These are phyloP conservation scores for Caranx ignobilis DNA, from an alignment of 2,113 vertebrate species.

Conservation along the genomic window DNA sequence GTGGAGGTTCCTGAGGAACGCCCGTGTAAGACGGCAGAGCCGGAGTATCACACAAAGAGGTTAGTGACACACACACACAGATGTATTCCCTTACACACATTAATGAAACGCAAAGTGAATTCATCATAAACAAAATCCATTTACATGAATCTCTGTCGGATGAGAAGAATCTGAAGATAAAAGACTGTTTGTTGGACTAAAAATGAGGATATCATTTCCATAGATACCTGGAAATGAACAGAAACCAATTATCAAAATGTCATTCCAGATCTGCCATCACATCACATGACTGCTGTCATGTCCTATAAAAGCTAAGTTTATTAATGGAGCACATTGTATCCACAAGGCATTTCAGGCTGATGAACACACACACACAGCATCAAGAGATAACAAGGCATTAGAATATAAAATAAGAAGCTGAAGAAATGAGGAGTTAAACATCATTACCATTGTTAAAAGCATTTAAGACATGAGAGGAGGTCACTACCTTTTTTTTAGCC, in stretches of 20 bases:
- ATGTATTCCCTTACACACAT: not conserved
- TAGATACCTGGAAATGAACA: not conserved
- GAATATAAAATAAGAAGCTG: not conserved
- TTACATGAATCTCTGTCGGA: not conserved
- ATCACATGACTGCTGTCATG: not conserved
- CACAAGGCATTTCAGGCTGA: too few relatives aligned
- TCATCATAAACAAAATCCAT: not conserved
- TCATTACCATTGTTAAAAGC: not conserved
- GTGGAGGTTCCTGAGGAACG: conserved; percentile 95
- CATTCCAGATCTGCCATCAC: conserved; percentile 9
- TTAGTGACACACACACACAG: conserved; percentile 65
- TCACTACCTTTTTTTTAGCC: not conserved
- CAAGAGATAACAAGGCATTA: too few relatives aligned
- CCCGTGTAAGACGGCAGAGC: conserved; percentile 90
- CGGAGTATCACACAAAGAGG: conserved; percentile 92
- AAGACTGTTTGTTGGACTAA: not conserved
- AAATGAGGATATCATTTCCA: not conserved
- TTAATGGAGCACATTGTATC: not conserved
- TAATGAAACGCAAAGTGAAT: not conserved
- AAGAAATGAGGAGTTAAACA: not conserved
- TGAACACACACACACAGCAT: too few relatives aligned
- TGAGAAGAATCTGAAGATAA: not conserved
- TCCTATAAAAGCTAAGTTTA: not conserved
- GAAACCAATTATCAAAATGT: conserved; percentile 21
- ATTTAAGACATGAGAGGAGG: not conserved